phyloP scores from a whole-genome alignment of 2,797 vertebrate genomes.

The Gobio occitaniae region DNA sequence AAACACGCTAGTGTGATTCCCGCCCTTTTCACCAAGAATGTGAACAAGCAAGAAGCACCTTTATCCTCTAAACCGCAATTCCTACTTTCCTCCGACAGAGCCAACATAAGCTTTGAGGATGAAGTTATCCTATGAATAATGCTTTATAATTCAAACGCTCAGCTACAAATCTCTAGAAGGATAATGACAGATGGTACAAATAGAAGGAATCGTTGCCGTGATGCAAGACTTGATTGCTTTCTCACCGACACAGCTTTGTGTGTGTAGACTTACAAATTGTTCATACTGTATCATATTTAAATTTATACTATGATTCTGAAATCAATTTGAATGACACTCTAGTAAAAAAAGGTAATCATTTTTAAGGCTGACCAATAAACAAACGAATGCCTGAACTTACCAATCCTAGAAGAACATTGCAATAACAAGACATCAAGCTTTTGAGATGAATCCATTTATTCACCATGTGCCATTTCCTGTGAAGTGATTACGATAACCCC shows the following conservation, averaged over 20 bases:
- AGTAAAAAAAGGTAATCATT: neutral
- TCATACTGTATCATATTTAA: neutral
- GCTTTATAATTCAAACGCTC: constrained; percentile 48
- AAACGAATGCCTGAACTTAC: neutral
- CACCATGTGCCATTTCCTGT: constrained; percentile 51
- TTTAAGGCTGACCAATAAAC: neutral
- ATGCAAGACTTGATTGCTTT: constrained; percentile 12
- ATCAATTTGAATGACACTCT: neutral
- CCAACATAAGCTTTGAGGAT: constrained; percentile 33
- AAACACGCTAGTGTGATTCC: neutral
- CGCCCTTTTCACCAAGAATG: neutral
- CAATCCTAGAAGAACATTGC: constrained; percentile 21
- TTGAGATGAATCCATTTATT: constrained; percentile 50
- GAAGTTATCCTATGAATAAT: constrained; percentile 51
- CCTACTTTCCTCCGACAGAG: neutral
- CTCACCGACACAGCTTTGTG: neutral
- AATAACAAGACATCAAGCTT: constrained; percentile 53
- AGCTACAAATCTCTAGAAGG: constrained; percentile 23
- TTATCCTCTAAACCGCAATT: constrained; percentile 12
- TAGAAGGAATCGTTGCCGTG: neutral
- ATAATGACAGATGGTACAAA: constrained; percentile 19
- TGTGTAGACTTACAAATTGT: neutral
- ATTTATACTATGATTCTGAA: neutral
- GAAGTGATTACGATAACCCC: constrained; percentile 51
- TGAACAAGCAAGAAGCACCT: constrained; percentile 13